Evolutionary conservation across 1,140 invertebrate species (phyloP), one percentile per base, ranked within the genome.

Genomic region (Drosophila busckii): DNA sequence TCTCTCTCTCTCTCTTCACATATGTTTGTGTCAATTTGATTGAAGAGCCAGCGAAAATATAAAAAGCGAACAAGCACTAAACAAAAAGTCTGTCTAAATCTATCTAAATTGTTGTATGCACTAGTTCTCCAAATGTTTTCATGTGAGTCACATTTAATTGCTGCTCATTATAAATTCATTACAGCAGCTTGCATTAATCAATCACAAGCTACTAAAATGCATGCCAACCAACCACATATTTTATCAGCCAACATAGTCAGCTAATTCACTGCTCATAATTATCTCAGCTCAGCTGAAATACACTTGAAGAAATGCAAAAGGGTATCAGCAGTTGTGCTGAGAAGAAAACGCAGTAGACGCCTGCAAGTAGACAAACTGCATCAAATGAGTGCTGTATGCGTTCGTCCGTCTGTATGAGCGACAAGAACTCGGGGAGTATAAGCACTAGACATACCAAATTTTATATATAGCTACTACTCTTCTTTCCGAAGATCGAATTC

Each of bases 11-110:
- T 25, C 9, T 12, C 25, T 38, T 22, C 10, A 82, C 75, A 82
- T 70, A 53, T 82, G 69, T 82, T 75, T 66, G 58, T 82, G 75
- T 82, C 75, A 82, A 70, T 55, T 82, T 82, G 75, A 82, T 82
- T 75, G 75, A 82, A 55, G 53, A 73, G 44, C 4, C 40, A 46
- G 19, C 19, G 19, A 58, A 48, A 45, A 32, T 34, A 15, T 58
- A 19, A 45, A 50, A 66, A 37, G 38, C 41, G 49, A 70, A 54
- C 45, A 13, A 52, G 28, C 38, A 23, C n/a, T n/a, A 15, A 46
- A 5, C 15, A 12, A 50, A 34, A 34, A 41, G 23, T 19, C 28
- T 10, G 7, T n/a, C 2, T 5, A 6, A n/a, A n/a, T n/a, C n/a
- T n/a, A n/a, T n/a, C n/a, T n/a, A n/a, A 13, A 15, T 13, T 9